Base-by-base conservation (phyloP, 2,888 invertebrate species). In the Sesia bembeciformis region DNA sequence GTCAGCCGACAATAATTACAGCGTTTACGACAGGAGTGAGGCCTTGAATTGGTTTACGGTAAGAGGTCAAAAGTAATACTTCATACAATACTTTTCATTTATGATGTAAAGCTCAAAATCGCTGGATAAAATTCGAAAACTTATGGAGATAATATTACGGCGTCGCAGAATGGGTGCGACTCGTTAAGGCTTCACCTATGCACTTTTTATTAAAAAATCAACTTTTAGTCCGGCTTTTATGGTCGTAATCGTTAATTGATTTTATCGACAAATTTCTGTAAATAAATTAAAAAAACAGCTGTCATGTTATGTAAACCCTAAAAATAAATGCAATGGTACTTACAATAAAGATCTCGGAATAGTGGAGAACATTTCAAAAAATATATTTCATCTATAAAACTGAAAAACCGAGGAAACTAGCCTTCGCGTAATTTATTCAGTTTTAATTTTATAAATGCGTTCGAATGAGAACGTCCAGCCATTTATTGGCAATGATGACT, bases 241-340 rank as follows among this genome's bases (percentile, higher is more conserved):
- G 23, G 23, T 23, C 23, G 23, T 39, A 38, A 39, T 50, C 40
- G 39, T 3, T 52, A 7, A 40, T 39, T 4, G 40, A 52, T 40
- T 40, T 40, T 51, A 52, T 40, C n/a, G n/a, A 50, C 39, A 50
- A 50, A 50, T 38, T 5, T 23, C 23, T 8, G 8, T 38, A 7
- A 39, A 8, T 38, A 8, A 7, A 50, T 39, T 40, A 52, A 75
- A 82, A 76, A 83, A 77, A 78, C 82, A 87, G 82, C 84, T 86
- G 85, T 84, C 85, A 81, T 70, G 87, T 88, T 89, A 88, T 84
- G 81, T 89, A 90, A 86, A 88, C 82, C 79, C 79, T 76, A 63
- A 84, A 86, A 85, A 82, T 84, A 83, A 81, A 79, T 70, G 62
- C 74, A 75, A 69, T 61, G 64, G 64, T 84, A 90, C 90, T 90